A percentile compares a stretch with the other conserved stretches of the same genome.
Evolutionary conservation across 2,888 invertebrate genomes (phyloP).

Genomic region (Taenaris catops): DNA sequence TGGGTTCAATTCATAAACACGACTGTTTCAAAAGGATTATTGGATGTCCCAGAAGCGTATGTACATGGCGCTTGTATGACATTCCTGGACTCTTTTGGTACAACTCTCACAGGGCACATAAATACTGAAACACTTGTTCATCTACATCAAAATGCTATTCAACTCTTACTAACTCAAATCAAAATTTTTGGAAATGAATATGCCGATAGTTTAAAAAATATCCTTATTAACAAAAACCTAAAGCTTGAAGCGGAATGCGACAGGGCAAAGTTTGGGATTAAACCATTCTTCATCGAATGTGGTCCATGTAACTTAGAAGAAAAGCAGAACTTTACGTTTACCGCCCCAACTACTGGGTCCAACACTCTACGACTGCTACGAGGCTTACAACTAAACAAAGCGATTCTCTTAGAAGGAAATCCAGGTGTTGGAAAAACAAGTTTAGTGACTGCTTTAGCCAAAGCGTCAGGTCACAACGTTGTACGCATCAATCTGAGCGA

Average conservation of each 20-base stretch:
- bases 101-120: slow-evolving; percentile 87
- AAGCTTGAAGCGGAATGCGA: slow-evolving; percentile 50
- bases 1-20: slow-evolving; percentile 95
- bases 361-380: slow-evolving; percentile 93
- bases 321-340: slow-evolving; percentile 82
- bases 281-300: slow-evolving; percentile 86
- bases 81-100: slow-evolving; percentile 94
- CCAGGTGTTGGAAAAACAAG: slow-evolving; percentile 99
- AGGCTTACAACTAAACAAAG: slow-evolving; percentile 94
- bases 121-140: slow-evolving; percentile 68
- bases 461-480: slow-evolving; percentile 89
- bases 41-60: slow-evolving; percentile 83
- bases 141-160: slow-evolving; percentile 73
- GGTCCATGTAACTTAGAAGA: slow-evolving; percentile 52
- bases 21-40: slow-evolving; percentile 58
- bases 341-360: slow-evolving; percentile 87
- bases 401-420: slow-evolving; percentile 96
- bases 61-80: slow-evolving; percentile 95
- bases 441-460: slow-evolving; percentile 93
- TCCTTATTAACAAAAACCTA: slow-evolving; percentile 46
- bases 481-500: slow-evolving; percentile 98
- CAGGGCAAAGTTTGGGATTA: slow-evolving; percentile 82
- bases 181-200: slow-evolving; percentile 52
- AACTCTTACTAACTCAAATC: slow-evolving; percentile 78
- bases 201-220: slow-evolving; percentile 43